phyloP scores from a whole-genome alignment of 2,888 invertebrate genomes.

The Drosophila subsilvestris region DNA sequence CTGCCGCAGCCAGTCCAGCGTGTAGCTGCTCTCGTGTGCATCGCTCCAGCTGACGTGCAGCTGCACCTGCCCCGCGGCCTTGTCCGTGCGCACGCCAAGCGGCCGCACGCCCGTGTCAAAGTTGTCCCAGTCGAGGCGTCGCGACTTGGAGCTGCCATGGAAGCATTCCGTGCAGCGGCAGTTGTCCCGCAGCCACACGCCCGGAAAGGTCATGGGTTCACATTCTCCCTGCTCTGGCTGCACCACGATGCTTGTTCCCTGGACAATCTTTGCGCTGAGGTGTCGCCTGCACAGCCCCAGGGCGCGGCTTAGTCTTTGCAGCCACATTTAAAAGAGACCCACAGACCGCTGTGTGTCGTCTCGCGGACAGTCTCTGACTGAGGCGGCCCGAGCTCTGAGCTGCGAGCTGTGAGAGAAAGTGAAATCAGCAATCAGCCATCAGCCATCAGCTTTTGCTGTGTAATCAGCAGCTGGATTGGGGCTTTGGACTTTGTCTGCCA shows the following conservation, averaged over 20 bases:
- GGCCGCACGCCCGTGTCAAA: conserved; percentile 86
- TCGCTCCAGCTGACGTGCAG: conserved; percentile 87
- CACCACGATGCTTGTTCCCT: conserved; percentile 68
- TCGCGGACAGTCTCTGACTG: neutral
- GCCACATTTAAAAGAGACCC: conserved; percentile 41
- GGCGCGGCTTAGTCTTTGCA: conserved; percentile 28
- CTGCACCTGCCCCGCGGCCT: conserved; percentile 56
- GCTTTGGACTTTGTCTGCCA: conserved; percentile 67
- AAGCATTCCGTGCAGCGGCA: conserved; percentile 89
- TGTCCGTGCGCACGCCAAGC: conserved; percentile 69
- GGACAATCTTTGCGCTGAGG: conserved; percentile 67
- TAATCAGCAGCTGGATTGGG: conserved; percentile 40
- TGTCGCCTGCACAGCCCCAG: conserved; percentile 21
- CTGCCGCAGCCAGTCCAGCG: conserved; percentile 86
- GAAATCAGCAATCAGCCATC: conserved; percentile 6
- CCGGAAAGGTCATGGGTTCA: conserved; percentile 85
- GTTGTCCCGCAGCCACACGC: conserved; percentile 90
- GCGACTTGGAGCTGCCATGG: conserved; percentile 87
- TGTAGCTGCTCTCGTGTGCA: conserved; percentile 86
- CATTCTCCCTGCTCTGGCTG: conserved; percentile 10
- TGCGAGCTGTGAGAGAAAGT: conserved; percentile 42
- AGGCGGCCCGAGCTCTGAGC: neutral
- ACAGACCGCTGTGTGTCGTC: neutral
- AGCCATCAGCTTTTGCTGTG: neutral
- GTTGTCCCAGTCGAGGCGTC: conserved; percentile 87